These are phyloP conservation scores for Acrocyrtus sp. DNA, from an alignment of 2,888 invertebrate species.

Conservation along the genomic window DNA sequence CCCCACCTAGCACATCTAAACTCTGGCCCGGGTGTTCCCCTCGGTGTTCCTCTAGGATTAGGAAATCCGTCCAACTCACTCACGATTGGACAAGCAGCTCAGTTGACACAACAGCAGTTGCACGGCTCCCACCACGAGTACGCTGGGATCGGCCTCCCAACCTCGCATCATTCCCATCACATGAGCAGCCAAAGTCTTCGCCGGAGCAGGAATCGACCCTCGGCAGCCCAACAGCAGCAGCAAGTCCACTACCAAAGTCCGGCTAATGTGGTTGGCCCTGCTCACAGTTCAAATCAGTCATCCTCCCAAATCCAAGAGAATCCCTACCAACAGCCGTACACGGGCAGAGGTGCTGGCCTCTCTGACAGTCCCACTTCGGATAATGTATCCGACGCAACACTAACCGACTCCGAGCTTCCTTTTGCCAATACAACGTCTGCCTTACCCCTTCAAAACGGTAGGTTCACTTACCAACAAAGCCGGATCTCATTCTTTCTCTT, in stretches of 20 bases:
- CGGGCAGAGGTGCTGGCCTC: conserved; percentile 70
- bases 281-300: conserved; percentile 43
- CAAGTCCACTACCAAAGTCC: conserved; percentile 65
- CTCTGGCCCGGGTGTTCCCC: conserved; percentile 65
- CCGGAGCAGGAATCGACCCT: conserved; percentile 52
- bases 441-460: conserved; percentile 86
- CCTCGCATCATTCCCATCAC: conserved; percentile 69
- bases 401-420: conserved; percentile 85
- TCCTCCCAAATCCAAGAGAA: conserved; percentile 54
- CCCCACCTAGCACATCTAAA: conserved; percentile 58
- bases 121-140: conserved; percentile 34
- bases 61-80: conserved; percentile 66
- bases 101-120: conserved; percentile 43
- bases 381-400: conserved; percentile 86
- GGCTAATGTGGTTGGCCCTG: conserved; percentile 29
- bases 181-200: conserved; percentile 51
- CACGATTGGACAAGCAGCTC: conserved; percentile 53
- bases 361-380: conserved; percentile 85
- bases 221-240: conserved; percentile 65
- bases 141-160: conserved; percentile 67
- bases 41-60: conserved; percentile 71
- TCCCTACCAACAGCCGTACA: conserved; percentile 62
- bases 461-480: too few species aligned
- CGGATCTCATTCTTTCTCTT: not conserved
- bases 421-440: conserved; percentile 80